Evolutionary conservation across 2,113 vertebrate genomes (phyloP), one percentile per base, ranked within the genome.

Genomic region (Mobula hypostoma): DNA sequence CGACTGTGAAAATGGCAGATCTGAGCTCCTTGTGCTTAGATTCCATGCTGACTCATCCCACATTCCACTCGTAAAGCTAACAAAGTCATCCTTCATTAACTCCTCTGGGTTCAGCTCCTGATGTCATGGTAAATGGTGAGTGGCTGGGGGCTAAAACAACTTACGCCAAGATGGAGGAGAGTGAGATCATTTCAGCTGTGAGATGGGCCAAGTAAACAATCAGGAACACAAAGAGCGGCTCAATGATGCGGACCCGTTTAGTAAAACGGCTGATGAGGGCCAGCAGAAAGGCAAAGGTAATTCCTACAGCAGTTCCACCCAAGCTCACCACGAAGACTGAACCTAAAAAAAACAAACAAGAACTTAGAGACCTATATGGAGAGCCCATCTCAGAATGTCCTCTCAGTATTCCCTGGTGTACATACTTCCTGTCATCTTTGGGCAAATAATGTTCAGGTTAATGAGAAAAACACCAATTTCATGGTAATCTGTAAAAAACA

Each of bases 111-210:
- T 66, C 14, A 32, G 58, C 29, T 9, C 12, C 17, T 29, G 4
- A 32, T 66, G 61, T 14, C 29, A 66, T 66, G 85, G 32, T 32
- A 32, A 90, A 66, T 29, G 1, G 5, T 66, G 29, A 90, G 68
- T 6, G 40, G 27, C 12, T 56, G 4, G 21, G 68, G 36, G 9
- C 17, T 21, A 48, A 48, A 93, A 40, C 40, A 95, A 98, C 98
- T 98, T 95, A 99, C 99, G 99, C 98, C 95, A 99, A 96, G 95
- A 99, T 99, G 96, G 99, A 97, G 0, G 99, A 99, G 76, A 99
- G 95, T 0, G 99, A 99, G 95, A 98, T 98, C 97, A 99, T 99
- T 96, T 99, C 98, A 0, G 99, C 99, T 0, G 98, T 98, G 1
- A 99, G 98, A 96, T 99, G 99, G 0, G 99, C 98, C 21, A 99